Evolutionary conservation across 2,797 vertebrate genomes (phyloP).

Genomic region (Strix occidentalis): DNA sequence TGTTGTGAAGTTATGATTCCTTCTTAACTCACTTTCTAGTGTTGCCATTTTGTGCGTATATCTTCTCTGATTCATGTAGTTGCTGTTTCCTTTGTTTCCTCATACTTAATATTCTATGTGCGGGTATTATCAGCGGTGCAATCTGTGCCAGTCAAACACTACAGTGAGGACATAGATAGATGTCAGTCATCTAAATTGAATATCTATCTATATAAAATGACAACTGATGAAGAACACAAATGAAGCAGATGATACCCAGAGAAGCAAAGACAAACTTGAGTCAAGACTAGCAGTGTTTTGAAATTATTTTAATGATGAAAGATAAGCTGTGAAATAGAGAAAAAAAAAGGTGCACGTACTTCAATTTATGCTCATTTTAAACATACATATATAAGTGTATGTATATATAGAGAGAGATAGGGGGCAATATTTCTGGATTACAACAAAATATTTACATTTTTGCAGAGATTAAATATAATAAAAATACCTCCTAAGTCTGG

Average conservation of each 20-base stretch:
- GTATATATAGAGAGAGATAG: background rate
- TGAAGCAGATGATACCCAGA: conserved; percentile 17
- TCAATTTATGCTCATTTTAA: background rate
- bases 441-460: conserved; percentile 10
- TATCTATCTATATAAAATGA: conserved; percentile 52
- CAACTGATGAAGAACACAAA: conserved; percentile 44
- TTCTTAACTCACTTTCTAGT: background rate
- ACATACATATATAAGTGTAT: background rate
- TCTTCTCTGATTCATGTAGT: background rate
- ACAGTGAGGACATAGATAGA: conserved; percentile 28
- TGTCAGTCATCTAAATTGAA: conserved; percentile 47
- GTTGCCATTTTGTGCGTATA: background rate
- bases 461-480: conserved; percentile 22
- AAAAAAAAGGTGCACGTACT: accelerated
- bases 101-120: conserved; percentile 22
- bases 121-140: conserved; percentile 6
- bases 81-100: background rate
- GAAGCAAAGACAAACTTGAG: conserved; percentile 34
- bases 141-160: background rate
- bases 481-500: conserved; percentile 28
- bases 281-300: background rate
- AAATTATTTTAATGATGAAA: conserved; percentile 38
- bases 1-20: background rate
- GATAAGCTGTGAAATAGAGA: background rate
- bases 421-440: background rate